These are phyloP conservation scores for Acanthosepion pharaonis DNA, from an alignment of 2,888 invertebrate genomes.

Conservation along the genomic window DNA sequence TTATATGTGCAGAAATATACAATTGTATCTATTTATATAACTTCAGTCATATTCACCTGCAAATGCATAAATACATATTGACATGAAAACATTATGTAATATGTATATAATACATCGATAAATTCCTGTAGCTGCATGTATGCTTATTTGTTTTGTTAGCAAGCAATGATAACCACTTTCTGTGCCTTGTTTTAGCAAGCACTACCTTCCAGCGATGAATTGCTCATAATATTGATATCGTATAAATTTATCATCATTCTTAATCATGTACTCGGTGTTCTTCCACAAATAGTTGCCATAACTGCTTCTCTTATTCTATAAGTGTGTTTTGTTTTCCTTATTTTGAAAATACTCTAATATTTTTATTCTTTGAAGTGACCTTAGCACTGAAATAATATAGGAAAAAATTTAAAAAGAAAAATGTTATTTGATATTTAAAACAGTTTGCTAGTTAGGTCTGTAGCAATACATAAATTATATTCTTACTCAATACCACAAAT, in stretches of 20 bases:
- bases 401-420: too few relatives aligned
- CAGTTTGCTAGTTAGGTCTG: neutral
- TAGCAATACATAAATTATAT: neutral
- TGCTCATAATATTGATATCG: conserved; percentile 7
- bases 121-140: neutral
- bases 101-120: neutral
- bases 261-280: neutral
- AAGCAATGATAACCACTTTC: neutral
- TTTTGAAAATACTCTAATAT: neutral
- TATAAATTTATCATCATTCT: neutral
- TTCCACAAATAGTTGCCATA: neutral
- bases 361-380: neutral
- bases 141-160: neutral
- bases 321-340: neutral
- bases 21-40: neutral
- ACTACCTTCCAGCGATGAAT: neutral
- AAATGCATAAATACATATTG: neutral
- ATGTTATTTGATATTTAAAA: neutral
- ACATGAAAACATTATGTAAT: neutral
- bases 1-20: neutral
- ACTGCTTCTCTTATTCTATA: neutral
- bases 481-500: neutral
- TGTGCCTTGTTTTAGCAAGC: neutral
- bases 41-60: neutral
- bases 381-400: neutral